Evolutionary conservation across 2,113 vertebrate genomes (phyloP).

Genomic region (Gymnocephalus cernua): DNA sequence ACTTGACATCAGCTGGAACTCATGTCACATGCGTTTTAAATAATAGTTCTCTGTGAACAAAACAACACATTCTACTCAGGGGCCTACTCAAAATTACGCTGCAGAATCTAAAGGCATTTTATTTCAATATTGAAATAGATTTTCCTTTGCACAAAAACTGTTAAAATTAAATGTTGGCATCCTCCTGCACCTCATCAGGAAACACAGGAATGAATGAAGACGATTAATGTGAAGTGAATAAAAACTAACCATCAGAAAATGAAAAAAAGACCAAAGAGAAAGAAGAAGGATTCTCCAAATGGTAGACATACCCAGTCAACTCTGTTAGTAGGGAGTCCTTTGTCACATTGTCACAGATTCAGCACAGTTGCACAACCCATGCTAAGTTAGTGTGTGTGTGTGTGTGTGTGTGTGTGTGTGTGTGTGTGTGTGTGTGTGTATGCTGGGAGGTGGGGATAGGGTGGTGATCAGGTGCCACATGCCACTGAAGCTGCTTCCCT

Average conservation of each 20-base stretch:
- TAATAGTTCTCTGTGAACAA: constrained; percentile 10
- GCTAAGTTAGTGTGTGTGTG: constrained; percentile 20
- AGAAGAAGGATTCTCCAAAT: constrained; percentile 7
- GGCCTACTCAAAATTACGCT: neutral
- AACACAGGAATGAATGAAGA: neutral
- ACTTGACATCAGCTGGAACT: constrained; percentile 52
- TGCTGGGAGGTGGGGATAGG: constrained; percentile 20
- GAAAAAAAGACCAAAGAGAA: neutral
- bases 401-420: constrained; percentile 34
- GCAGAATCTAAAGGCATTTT: constrained; percentile 30
- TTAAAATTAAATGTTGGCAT: neutral
- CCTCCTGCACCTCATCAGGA: neutral
- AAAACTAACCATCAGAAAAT: neutral
- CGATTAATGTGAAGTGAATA: constrained; percentile 2
- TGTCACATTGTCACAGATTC: constrained; percentile 39
- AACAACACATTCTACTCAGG: neutral
- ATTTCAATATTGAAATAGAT: neutral
- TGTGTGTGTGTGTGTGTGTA: constrained; percentile 39
- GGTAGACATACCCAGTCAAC: neutral
- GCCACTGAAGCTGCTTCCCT: constrained; percentile 69
- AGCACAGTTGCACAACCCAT: constrained; percentile 58
- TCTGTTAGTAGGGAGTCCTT: constrained; percentile 14
- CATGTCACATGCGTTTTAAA: constrained; percentile 29
- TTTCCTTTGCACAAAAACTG: constrained; percentile 6
- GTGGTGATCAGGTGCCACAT: constrained; percentile 73